Percentiles rank a stretch among this genome's conserved stretches.
Conservation (phyloP, 1,140 invertebrate species). For the Whitmania pigra region DNA sequence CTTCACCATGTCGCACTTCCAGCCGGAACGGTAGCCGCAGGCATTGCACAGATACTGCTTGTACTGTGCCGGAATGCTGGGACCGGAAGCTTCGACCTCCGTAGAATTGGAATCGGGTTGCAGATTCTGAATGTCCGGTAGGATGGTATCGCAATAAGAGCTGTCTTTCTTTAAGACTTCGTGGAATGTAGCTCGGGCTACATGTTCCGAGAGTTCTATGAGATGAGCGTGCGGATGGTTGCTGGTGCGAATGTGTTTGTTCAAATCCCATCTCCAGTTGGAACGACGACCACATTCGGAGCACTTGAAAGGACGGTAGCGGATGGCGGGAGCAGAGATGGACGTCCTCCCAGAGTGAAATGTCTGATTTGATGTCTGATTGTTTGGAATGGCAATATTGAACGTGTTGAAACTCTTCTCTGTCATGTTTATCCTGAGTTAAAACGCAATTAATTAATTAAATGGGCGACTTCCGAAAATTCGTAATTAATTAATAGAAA, state of each 20-base stretch:
- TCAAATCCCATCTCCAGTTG: constrained; percentile 57
- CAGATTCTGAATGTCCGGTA: too few species aligned
- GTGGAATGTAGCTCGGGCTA: constrained; percentile 38
- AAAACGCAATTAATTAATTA: too few species aligned
- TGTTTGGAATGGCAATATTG: too few species aligned
- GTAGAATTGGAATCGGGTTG: too few species aligned
- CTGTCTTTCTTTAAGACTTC: constrained; percentile 32
- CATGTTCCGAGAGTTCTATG: constrained; percentile 33
- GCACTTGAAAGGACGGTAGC: constrained; percentile 70
- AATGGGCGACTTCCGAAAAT: too few species aligned
- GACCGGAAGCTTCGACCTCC: not conserved
- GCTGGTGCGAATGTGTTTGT: constrained; percentile 38
- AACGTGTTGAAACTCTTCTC: too few species aligned
- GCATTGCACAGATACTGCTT: constrained; percentile 80
- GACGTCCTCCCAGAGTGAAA: not conserved
- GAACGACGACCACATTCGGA: constrained; percentile 80
- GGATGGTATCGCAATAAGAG: not conserved
- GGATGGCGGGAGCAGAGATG: constrained; percentile 16
- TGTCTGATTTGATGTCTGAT: not conserved
- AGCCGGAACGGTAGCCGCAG: constrained; percentile 80
- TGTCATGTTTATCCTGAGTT: too few species aligned
- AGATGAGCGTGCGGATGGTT: constrained; percentile 32
- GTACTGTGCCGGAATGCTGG: not conserved
- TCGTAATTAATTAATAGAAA: too few species aligned
- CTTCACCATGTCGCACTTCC: constrained; percentile 79